Evolutionary conservation across 2,888 invertebrate species (phyloP).

Genomic region (Hemicrepidius hirtus): DNA sequence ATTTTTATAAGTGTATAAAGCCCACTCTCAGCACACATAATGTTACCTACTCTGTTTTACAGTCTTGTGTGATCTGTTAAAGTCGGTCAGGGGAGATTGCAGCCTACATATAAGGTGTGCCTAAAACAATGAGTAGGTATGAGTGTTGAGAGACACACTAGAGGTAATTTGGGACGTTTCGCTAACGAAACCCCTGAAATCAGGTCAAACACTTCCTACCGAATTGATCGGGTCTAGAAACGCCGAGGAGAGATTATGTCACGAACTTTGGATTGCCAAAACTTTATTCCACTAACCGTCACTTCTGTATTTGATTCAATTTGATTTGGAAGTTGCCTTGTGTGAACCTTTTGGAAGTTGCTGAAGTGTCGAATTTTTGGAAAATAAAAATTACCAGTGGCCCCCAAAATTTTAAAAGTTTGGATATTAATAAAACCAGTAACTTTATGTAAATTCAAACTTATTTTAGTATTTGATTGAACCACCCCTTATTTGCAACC

Average conservation of each 20-base stretch:
- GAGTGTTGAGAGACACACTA: slow-evolving; percentile 38
- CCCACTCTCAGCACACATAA: slow-evolving; percentile 40
- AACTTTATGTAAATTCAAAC: no score
- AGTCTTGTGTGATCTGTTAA: slow-evolving; percentile 39
- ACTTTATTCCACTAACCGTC: slow-evolving; percentile 4
- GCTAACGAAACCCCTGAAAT: slow-evolving; percentile 31
- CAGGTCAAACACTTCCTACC: slow-evolving; percentile 41
- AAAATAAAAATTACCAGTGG: no score
- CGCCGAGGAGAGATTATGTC: slow-evolving; percentile 20
- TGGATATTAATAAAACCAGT: no score
- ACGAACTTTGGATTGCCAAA: slow-evolving; percentile 15
- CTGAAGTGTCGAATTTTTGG: no score
- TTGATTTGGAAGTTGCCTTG: not conserved
- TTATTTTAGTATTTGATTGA: no score
- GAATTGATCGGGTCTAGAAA: slow-evolving; percentile 28
- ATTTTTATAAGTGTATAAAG: slow-evolving; percentile 40
- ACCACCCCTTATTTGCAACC: no score
- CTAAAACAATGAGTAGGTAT: slow-evolving; percentile 38
- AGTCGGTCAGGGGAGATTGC: slow-evolving; percentile 48
- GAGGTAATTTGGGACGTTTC: slow-evolving; percentile 39
- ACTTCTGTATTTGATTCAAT: not conserved
- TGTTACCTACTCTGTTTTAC: slow-evolving; percentile 30
- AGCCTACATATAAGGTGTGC: slow-evolving; percentile 44
- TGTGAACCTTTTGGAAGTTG: not conserved
- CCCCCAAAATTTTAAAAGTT: no score